Percentiles rank a stretch among this genome's conserved stretches.
These are phyloP conservation scores for Rhabditoides inermis DNA, from an alignment of 2,888 invertebrate genomes.

Conservation along the genomic window DNA sequence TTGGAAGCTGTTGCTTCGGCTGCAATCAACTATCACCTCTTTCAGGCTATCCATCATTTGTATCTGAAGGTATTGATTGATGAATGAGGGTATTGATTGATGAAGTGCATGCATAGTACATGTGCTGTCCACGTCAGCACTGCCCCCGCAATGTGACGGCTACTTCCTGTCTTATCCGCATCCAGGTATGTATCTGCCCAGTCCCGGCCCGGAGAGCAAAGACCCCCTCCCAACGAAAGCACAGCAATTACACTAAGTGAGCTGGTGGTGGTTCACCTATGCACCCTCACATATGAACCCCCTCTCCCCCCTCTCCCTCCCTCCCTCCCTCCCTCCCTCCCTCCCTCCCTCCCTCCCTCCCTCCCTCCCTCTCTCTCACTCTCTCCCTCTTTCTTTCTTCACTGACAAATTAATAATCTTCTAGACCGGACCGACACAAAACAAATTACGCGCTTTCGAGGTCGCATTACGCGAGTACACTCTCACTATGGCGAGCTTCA, in stretches of 20 bases:
- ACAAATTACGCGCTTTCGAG: neutral
- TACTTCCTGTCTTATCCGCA: too few relatives aligned
- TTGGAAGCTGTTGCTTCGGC: constrained; percentile 84
- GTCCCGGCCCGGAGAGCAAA: too few relatives aligned
- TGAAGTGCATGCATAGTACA: too few relatives aligned
- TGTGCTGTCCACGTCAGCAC: too few relatives aligned
- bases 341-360: neutral
- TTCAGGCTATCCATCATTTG: neutral
- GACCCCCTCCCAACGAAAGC: too few relatives aligned
- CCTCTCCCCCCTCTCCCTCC: neutral
- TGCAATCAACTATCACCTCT: constrained; percentile 54
- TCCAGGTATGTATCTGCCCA: too few relatives aligned
- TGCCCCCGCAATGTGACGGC: too few relatives aligned
- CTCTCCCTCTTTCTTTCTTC: neutral
- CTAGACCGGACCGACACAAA: neutral
- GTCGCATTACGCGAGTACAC: neutral
- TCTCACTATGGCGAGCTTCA: too few relatives aligned
- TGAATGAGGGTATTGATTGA: too few relatives aligned
- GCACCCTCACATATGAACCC: neutral
- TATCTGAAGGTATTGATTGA: too few relatives aligned
- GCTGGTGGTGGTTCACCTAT: too few relatives aligned
- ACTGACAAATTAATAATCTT: neutral
- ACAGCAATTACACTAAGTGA: neutral
- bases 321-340: neutral
- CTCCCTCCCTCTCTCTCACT: too few relatives aligned